Evolutionary conservation across 30 jellyfish, hydroid and myxozoan genomes (phyloP).

Genomic region (Cassiopea xamachana): DNA sequence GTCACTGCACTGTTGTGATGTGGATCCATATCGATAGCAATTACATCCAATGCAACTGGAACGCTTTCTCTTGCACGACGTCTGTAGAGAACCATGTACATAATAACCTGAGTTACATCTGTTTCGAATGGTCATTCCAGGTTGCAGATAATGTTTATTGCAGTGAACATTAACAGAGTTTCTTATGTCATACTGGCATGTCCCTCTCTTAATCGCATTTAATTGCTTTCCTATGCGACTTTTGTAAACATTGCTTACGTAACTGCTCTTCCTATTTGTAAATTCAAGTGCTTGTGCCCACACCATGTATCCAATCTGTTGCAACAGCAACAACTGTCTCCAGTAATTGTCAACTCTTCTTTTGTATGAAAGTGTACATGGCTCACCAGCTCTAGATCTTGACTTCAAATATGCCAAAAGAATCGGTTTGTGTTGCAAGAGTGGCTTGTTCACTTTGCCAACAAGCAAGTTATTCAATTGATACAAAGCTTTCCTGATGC

Average conservation of each 20-base stretch:
- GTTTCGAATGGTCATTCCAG: constrained; percentile 38
- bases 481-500: constrained; percentile 17
- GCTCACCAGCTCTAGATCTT: constrained; percentile 21
- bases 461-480: constrained; percentile 14
- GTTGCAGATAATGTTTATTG: constrained; percentile 24
- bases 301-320: constrained; percentile 54
- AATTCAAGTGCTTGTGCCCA: constrained; percentile 71
- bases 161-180: constrained; percentile 38
- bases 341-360: constrained; percentile 29
- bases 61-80: constrained; percentile 36
- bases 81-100: constrained; percentile 12
- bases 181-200: constrained; percentile 24
- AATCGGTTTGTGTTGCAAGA: constrained; percentile 35
- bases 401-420: constrained; percentile 37
- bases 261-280: not conserved
- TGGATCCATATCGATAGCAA: constrained; percentile 16
- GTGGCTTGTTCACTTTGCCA: constrained; percentile 13
- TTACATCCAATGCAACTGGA: constrained; percentile 12
- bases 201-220: constrained; percentile 2
- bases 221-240: not conserved
- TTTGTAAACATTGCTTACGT: constrained; percentile 1
- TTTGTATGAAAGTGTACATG: constrained; percentile 41
- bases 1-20: constrained; percentile 15
- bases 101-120: constrained; percentile 17
- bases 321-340: constrained; percentile 40